Evolutionary conservation across 2,888 invertebrate genomes (phyloP).

Genomic region (Drosophila eohydei): DNA sequence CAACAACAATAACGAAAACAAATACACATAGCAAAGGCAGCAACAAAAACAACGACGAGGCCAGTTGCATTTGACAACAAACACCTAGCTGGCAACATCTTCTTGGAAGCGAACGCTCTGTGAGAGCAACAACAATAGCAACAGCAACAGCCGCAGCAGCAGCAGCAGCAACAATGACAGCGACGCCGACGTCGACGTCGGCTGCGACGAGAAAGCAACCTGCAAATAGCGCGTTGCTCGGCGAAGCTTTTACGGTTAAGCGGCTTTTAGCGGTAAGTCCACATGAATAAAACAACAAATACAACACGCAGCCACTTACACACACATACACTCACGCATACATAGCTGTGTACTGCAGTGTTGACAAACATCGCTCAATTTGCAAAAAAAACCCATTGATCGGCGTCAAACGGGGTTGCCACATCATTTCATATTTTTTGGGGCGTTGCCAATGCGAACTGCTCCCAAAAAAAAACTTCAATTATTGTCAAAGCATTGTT

Average conservation of each 20-base stretch:
- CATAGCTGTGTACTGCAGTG: slow-evolving; percentile 7
- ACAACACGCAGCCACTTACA: slow-evolving; percentile 15
- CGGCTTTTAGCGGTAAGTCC: slow-evolving; percentile 81
- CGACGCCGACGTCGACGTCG: slow-evolving; percentile 62
- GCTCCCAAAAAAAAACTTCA: slow-evolving; percentile 54
- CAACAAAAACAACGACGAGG: not conserved
- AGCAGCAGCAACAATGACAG: slow-evolving; percentile 24
- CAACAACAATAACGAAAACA: slow-evolving; percentile 28
- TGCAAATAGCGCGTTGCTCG: slow-evolving; percentile 69
- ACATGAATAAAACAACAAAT: slow-evolving; percentile 40
- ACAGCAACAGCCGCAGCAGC: slow-evolving; percentile 24
- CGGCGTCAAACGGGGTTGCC: slow-evolving; percentile 21
- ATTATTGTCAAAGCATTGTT: slow-evolving; percentile 68
- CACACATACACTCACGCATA: not conserved
- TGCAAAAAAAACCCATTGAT: slow-evolving; percentile 45
- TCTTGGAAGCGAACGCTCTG: slow-evolving; percentile 46
- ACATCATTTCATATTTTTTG: slow-evolving; percentile 40
- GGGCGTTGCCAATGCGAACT: slow-evolving; percentile 72
- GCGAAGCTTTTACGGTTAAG: slow-evolving; percentile 79
- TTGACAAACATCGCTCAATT: slow-evolving; percentile 37
- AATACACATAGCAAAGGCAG: slow-evolving; percentile 21
- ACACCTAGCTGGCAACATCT: slow-evolving; percentile 40
- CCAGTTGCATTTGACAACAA: slow-evolving; percentile 45
- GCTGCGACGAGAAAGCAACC: slow-evolving; percentile 75
- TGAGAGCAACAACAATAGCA: slow-evolving; percentile 41